Base-by-base conservation (phyloP, 2,113 vertebrate genomes). In the Caloenas nicobarica region DNA sequence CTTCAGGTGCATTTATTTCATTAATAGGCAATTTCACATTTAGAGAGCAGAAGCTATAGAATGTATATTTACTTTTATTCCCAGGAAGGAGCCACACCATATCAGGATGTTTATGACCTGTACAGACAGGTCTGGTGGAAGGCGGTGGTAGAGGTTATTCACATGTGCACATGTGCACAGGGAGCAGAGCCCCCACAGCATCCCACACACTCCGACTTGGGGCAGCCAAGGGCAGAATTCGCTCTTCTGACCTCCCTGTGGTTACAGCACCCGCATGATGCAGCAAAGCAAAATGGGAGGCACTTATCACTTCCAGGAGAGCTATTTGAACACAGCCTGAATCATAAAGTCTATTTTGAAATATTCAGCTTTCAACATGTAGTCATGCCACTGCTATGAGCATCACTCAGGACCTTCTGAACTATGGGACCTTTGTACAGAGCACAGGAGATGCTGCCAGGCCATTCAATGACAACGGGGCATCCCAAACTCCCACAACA, bases 361-460 rank as follows among this genome's bases (percentile, higher is more conserved):
- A 81, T 14, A 36, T 2, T 71, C 28, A 62, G 8, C 22, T 51
- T 60, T 16, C 0, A 1, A 81, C 42, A 48, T 24, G 29, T 56
- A 57, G 54, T 29, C 48, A 36, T 24, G 34, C 14, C 12, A 24
- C 33, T 68, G 26, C 70, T 34, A n/a, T 1, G 2, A 93, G 69
- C 60, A 38, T 31, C 50, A 25, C 13, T 40, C 64, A 61, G 23
- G 44, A n/a, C 33, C 34, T 5, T 51, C 3, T 22, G 9, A 77
- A 36, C 22, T 26, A 61, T 0, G 0, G 21, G 33, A 77, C 28
- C 12, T 73, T 42, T 24, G 38, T 31, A 57, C 33, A 36, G 48
- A 42, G 69, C 53, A 50, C 2, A 2, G 0, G 0, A 58, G 24
- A 38, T 50, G 16, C 24, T 72, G 11, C 29, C 0, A 1, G 40